Evolutionary conservation across 1,140 invertebrate genomes (phyloP).

Genomic region (Lysiphlebus fabarum): DNA sequence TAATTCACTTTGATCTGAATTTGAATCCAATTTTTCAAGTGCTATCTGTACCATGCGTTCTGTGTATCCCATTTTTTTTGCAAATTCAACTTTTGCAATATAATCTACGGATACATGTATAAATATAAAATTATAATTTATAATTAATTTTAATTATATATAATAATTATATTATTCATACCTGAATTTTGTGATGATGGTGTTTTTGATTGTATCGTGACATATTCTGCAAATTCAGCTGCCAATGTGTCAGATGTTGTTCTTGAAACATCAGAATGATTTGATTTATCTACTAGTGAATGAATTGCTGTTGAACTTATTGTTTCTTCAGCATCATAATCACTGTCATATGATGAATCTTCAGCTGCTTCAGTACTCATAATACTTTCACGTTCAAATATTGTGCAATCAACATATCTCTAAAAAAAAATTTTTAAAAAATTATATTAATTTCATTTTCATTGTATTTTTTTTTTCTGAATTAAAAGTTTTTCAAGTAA

Average conservation of each 20-base stretch:
- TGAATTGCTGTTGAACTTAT: constrained; percentile 40
- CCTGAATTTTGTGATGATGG: constrained; percentile 40
- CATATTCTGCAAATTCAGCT: constrained; percentile 81
- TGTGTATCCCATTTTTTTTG: constrained; percentile 86
- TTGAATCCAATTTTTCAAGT: constrained; percentile 75
- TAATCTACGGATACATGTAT: constrained; percentile 41
- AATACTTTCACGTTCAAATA: constrained; percentile 44
- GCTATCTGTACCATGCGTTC: constrained; percentile 81
- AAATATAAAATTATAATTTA: too few species aligned
- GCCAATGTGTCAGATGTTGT: constrained; percentile 79
- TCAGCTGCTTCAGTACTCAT: constrained; percentile 60
- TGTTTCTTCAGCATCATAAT: constrained; percentile 69
- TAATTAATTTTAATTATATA: neutral
- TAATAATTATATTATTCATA: constrained; percentile 16
- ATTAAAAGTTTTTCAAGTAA: constrained; percentile 1
- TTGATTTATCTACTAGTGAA: constrained; percentile 42
- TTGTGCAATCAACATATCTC: constrained; percentile 59
- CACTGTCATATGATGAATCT: constrained; percentile 84
- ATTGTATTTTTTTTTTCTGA: neutral
- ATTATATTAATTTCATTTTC: neutral
- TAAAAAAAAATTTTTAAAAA: constrained; percentile 39
- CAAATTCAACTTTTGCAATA: constrained; percentile 69
- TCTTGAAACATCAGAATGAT: constrained; percentile 73
- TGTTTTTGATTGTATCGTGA: constrained; percentile 52
- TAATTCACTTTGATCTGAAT: constrained; percentile 83